Evolutionary conservation across 2,888 invertebrate species (phyloP), one percentile per base, ranked within the genome.

Genomic region (Drosophila hamatofila): DNA sequence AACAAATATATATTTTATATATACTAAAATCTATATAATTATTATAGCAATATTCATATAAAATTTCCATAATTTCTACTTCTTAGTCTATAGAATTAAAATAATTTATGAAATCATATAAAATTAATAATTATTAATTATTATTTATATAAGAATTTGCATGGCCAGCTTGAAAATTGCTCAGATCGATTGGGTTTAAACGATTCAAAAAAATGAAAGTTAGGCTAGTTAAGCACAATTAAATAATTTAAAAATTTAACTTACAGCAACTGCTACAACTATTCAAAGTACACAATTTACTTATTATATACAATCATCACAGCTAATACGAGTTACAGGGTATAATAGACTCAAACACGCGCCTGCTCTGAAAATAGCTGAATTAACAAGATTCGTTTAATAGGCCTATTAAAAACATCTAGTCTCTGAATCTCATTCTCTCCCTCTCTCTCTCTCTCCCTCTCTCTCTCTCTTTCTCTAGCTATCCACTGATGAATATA

Each of bases 401-500:
- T 56, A 27, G 21, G 7, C 23, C 35, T 12, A 68, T 68, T 49
- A 35, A 49, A 55, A 42, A 12, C n/a, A 21, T 23, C 7, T 37
- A n/a, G 1, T 6, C 14, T 25, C 37, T 21, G 55, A 25, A 6
- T 35, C 23, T 54, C 57, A 65, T 58, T 62, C 59, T 55, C 3
- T 8, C 7, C 27, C 25, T 18, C n/a, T 23, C 23, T 27, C 14
- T 14, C 30, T 35, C 4, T 27, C 18, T 39, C 8, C 35, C 16
- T 16, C 21, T 9, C n/a, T 6, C 7, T 55, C 42, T 62, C 9
- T 25, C 21, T 56, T 56, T 62, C 55, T 59, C 2, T 93, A 98
- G 98, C 92, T 97, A 96, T 92, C 98, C 98, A 0, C 93, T 98
- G 71, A 93, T 97, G 79, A 96, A 97, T 93, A 94, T 98, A 72